Evolutionary conservation across 2,113 vertebrate genomes (phyloP).

Genomic region (Heterocephalus glaber): DNA sequence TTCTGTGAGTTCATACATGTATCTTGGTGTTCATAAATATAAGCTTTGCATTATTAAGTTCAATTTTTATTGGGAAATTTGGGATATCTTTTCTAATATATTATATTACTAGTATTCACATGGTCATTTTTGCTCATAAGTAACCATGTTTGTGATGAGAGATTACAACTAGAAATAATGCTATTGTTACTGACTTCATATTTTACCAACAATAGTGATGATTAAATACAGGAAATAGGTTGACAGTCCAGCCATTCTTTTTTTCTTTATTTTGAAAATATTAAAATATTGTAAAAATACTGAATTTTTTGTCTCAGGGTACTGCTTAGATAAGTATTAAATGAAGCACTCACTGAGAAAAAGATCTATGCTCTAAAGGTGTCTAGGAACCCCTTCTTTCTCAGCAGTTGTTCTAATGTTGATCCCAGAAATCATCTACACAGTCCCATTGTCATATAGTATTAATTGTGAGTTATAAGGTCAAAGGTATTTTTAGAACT

Average conservation of each 20-base stretch:
- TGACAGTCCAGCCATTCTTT: not conserved
- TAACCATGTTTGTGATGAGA: not conserved
- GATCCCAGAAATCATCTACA: not conserved
- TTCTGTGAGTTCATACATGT: conserved; percentile 81
- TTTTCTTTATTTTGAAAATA: not conserved
- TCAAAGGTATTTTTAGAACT: not conserved
- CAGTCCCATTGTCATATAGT: not conserved
- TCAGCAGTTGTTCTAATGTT: not conserved
- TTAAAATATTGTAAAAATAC: not conserved
- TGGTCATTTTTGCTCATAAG: not conserved
- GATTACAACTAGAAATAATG: not conserved
- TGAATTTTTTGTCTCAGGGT: not conserved
- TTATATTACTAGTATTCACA: conserved; percentile 54
- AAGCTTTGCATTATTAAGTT: conserved; percentile 75
- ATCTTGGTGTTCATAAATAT: conserved; percentile 75
- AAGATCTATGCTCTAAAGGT: not conserved
- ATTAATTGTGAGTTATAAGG: not conserved
- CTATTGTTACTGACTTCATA: not conserved
- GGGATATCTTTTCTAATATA: conserved; percentile 47
- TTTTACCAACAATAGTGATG: not conserved
- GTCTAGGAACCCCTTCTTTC: not conserved
- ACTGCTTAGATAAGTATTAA: not conserved
- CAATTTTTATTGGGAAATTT: conserved; percentile 68
- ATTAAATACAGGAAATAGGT: not conserved
- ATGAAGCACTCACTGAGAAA: not conserved